A percentile compares a stretch with the other conserved stretches of the same genome.
phyloP scores from a whole-genome alignment of 2,113 vertebrate genomes.

The Chelonoidis abingdonii region DNA sequence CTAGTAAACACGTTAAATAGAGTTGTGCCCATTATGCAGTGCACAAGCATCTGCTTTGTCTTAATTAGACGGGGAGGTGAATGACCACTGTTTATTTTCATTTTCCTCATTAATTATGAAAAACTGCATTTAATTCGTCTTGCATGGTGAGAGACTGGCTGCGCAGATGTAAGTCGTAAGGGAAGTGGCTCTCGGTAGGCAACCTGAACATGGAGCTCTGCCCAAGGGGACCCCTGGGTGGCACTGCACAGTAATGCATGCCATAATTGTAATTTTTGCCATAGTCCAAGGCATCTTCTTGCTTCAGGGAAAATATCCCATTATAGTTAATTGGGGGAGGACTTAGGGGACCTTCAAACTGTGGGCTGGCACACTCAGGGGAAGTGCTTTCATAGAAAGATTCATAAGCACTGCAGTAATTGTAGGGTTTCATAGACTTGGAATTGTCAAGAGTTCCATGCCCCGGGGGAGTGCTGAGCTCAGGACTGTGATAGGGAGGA shows the following conservation, averaged over 20 bases:
- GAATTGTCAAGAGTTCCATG: constrained; percentile 89
- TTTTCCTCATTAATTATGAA: constrained; percentile 95
- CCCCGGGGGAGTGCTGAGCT: constrained; percentile 88
- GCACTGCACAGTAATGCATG: constrained; percentile 96
- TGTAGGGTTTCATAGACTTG: constrained; percentile 95
- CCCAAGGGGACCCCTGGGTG: constrained; percentile 92
- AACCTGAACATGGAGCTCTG: constrained; percentile 96
- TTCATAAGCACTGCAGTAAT: constrained; percentile 93
- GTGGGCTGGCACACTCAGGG: constrained; percentile 93
- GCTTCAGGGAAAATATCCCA: constrained; percentile 98
- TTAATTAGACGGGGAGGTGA: constrained; percentile 89
- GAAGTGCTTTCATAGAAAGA: constrained; percentile 95
- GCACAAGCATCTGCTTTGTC: constrained; percentile 85
- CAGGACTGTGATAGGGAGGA: constrained; percentile 90
- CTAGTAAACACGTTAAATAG: constrained; percentile 83
- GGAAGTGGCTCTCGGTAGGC: constrained; percentile 96
- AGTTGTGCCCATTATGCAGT: constrained; percentile 82
- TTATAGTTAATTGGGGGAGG: constrained; percentile 98
- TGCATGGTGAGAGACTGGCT: constrained; percentile 94
- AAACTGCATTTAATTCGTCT: constrained; percentile 97
- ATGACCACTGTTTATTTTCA: constrained; percentile 91
- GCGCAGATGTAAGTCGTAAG: constrained; percentile 98
- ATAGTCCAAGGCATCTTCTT: constrained; percentile 96
- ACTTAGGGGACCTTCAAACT: constrained; percentile 94
- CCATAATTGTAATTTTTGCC: constrained; percentile 95